phyloP scores from a whole-genome alignment of 1,140 invertebrate species.

The Euschistus heros region DNA sequence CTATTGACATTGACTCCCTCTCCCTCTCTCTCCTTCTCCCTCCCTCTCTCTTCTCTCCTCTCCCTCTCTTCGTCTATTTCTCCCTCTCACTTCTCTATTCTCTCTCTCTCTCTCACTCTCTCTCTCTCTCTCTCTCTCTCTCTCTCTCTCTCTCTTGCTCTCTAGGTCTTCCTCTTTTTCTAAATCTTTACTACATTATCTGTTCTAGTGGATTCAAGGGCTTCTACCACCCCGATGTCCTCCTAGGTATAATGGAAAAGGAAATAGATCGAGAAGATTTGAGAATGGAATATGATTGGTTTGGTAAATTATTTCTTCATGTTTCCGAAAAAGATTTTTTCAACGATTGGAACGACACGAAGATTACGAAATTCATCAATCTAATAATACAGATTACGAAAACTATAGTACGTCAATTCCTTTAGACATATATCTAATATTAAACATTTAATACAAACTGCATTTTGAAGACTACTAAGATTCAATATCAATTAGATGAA shows the following conservation, averaged over 20 bases:
- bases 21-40: not conserved
- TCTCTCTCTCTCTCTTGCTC: too few relatives aligned
- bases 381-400: slow-evolving; percentile 8
- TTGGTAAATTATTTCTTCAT: not conserved
- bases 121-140: too few relatives aligned
- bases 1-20: not conserved
- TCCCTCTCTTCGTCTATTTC: not conserved
- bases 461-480: too few relatives aligned
- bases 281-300: slow-evolving; percentile 3
- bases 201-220: slow-evolving; percentile 7
- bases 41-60: not conserved
- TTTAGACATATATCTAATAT: too few relatives aligned
- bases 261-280: slow-evolving; percentile 10
- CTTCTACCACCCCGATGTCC: not conserved
- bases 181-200: not conserved
- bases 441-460: too few relatives aligned
- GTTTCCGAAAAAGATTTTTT: slow-evolving; percentile 8
- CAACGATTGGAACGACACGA: not conserved
- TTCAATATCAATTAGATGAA: too few relatives aligned
- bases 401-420: not conserved
- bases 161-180: too few relatives aligned
- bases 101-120: not conserved
- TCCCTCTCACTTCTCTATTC: not conserved
- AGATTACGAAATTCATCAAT: not conserved
- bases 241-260: slow-evolving; percentile 1